Evolutionary conservation across 1,140 invertebrate genomes (phyloP).

Genomic region (Meteorus sp.): DNA sequence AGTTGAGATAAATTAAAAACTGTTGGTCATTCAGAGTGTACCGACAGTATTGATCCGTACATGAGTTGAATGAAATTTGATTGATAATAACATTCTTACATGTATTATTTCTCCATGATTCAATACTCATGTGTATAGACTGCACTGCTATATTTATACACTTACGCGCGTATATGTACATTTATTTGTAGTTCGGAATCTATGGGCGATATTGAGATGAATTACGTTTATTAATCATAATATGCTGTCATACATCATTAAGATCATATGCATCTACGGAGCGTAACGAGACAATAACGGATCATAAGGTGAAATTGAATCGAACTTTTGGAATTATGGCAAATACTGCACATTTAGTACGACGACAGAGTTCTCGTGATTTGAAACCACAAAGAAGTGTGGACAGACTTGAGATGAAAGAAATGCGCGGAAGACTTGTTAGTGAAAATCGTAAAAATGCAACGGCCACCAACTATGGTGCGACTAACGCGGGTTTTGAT

Average conservation of each 20-base stretch:
- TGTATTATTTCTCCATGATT: no score
- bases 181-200: no score
- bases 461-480: conserved; percentile 71
- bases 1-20: no score
- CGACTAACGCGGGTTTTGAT: conserved; percentile 85
- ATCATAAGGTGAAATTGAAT: conserved; percentile 17
- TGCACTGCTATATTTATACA: no score
- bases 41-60: no score
- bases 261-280: conserved; percentile 31
- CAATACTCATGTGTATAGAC: no score
- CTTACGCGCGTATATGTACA: no score
- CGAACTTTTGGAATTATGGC: conserved; percentile 65
- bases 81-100: no score
- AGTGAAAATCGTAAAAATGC: conserved; percentile 70
- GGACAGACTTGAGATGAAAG: conserved; percentile 83
- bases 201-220: no score
- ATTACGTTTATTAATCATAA: no score
- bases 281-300: neutral
- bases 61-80: no score
- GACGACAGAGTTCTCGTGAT: conserved; percentile 83
- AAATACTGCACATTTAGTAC: conserved; percentile 84
- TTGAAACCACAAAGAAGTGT: conserved; percentile 78
- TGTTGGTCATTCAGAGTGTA: no score
- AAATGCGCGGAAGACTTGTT: conserved; percentile 78
- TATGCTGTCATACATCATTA: conserved; percentile 18